Conservation (phyloP, 2,797 vertebrate species). For the Remorina albescens region DNA sequence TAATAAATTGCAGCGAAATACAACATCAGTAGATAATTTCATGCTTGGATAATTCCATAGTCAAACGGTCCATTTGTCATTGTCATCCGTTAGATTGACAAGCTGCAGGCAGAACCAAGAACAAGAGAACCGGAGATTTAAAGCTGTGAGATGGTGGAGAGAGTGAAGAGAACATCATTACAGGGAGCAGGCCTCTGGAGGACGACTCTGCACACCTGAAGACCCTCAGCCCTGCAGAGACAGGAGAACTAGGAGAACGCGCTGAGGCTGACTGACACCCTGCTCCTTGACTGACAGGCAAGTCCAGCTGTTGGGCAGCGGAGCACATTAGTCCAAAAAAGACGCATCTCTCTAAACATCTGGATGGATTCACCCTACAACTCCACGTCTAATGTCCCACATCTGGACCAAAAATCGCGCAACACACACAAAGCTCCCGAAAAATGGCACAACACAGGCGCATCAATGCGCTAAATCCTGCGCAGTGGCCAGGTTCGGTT, state of each 20-base stretch:
- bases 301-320: slow-evolving; percentile 46
- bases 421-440: neutral
- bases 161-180: neutral
- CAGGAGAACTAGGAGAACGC: slow-evolving; percentile 11
- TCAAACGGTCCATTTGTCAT: slow-evolving; percentile 31
- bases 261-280: neutral
- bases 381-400: neutral
- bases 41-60: slow-evolving; percentile 31
- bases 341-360: slow-evolving; percentile 42
- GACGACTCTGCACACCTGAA: neutral
- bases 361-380: slow-evolving; percentile 38
- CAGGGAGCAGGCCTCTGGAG: neutral
- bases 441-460: neutral
- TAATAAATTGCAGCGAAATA: slow-evolving; percentile 12
- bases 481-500: neutral
- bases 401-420: slow-evolving; percentile 17
- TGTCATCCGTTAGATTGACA: too few relatives aligned
- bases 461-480: neutral
- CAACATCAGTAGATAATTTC: slow-evolving; percentile 36
- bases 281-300: neutral
- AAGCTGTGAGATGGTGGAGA: neutral
- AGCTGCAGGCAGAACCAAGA: slow-evolving; percentile 5
- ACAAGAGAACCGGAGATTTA: neutral
- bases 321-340: slow-evolving; percentile 50
- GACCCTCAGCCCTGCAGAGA: neutral